These are phyloP conservation scores for Diabrotica balteata DNA, from an alignment of 2,888 invertebrate species.

Conservation along the genomic window DNA sequence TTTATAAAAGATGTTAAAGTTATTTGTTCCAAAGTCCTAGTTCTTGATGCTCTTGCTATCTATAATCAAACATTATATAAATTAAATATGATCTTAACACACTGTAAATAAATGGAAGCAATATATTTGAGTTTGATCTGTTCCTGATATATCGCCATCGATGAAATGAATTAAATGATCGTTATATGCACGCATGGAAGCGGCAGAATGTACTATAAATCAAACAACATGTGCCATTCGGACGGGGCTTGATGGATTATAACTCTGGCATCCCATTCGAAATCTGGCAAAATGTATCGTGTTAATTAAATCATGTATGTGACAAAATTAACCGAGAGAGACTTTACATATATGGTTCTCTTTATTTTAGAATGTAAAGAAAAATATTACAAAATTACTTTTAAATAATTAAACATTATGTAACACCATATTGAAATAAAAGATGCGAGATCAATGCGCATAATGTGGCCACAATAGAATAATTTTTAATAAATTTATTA, in stretches of 20 bases:
- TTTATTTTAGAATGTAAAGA: no score
- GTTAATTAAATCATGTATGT: constrained; percentile 23
- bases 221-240: constrained; percentile 34
- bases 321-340: background rate
- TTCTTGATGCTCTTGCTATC: no score
- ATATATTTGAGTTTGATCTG: background rate
- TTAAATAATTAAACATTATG: no score
- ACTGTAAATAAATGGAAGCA: background rate
- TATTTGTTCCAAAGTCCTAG: no score
- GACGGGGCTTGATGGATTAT: constrained; percentile 31
- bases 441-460: no score
- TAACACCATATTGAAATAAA: no score
- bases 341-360: no score
- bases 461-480: no score
- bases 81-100: background rate
- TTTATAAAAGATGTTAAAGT: no score
- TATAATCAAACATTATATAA: no score
- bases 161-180: constrained; percentile 38
- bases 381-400: no score
- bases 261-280: constrained; percentile 7
- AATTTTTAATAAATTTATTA: no score
- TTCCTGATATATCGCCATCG: constrained; percentile 17
- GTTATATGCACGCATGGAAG: constrained; percentile 29
- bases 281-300: constrained; percentile 1
- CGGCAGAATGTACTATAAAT: constrained; percentile 31